Conservation (phyloP, 2,888 invertebrate genomes). For the Baronia brevicornis region DNA sequence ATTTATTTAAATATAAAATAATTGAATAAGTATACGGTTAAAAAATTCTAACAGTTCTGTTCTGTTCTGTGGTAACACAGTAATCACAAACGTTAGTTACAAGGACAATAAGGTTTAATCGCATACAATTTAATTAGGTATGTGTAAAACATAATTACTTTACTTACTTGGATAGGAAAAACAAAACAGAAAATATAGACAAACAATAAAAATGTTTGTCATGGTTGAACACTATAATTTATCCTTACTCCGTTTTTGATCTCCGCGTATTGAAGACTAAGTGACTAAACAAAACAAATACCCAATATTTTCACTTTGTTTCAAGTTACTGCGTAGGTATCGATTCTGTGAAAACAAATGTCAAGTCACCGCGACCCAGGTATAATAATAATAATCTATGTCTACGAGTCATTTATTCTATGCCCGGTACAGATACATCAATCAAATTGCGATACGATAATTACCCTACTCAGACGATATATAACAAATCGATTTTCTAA, state of each 20-base stretch:
- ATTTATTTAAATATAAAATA: no score
- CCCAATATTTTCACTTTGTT: constrained; percentile 59
- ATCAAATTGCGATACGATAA: no score
- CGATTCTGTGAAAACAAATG: constrained; percentile 45
- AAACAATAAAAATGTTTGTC: constrained; percentile 62
- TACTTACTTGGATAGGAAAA: constrained; percentile 61
- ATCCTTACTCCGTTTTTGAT: constrained; percentile 32
- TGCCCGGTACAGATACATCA: no score
- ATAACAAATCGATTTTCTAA: no score
- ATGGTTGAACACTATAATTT: constrained; percentile 38
- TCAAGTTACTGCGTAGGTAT: constrained; percentile 48
- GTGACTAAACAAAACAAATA: constrained; percentile 40
- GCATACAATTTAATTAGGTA: constrained; percentile 18
- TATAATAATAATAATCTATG: no score
- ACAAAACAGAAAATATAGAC: constrained; percentile 45
- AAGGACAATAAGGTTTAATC: constrained; percentile 30
- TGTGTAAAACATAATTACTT: constrained; percentile 16
- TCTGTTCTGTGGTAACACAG: no score
- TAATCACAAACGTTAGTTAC: constrained; percentile 21
- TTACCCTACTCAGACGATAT: no score
- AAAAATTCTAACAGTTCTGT: no score
- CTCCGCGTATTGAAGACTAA: constrained; percentile 29
- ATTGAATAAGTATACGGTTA: no score
- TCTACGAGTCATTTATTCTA: no score
- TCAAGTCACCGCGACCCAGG: constrained; percentile 39